Evolutionary conservation across 2,888 invertebrate species (phyloP).

Genomic region (Esperia sulphurella): DNA sequence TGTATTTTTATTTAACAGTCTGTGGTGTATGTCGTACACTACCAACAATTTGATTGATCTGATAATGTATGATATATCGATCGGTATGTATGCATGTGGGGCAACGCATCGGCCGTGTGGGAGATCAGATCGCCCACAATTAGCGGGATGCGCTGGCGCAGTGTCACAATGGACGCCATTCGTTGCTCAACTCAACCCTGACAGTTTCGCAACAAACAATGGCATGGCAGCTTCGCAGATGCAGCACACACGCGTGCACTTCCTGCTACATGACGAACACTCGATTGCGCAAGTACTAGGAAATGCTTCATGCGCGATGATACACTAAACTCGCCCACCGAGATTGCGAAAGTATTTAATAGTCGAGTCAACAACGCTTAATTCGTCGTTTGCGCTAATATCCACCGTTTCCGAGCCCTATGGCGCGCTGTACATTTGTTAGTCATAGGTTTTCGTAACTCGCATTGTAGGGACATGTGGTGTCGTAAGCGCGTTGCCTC

Average conservation of each 20-base stretch:
- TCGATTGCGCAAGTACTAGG: conserved; percentile 62
- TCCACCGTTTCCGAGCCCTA: conserved; percentile 48
- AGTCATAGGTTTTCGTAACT: conserved; percentile 76
- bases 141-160: conserved; percentile 64
- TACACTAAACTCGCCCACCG: conserved; percentile 46
- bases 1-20: background rate
- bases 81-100: conserved; percentile 10
- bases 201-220: conserved; percentile 75
- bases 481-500: conserved; percentile 64
- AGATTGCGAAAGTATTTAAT: conserved; percentile 57
- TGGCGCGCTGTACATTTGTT: conserved; percentile 40
- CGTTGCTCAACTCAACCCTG: conserved; percentile 77
- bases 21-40: background rate
- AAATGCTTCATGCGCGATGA: conserved; percentile 49
- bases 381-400: conserved; percentile 37
- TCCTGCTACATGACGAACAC: conserved; percentile 65
- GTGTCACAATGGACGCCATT: conserved; percentile 65
- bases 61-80: background rate
- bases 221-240: conserved; percentile 70
- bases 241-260: conserved; percentile 75
- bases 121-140: conserved; percentile 70
- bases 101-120: conserved; percentile 31
- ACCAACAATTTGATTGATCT: background rate
- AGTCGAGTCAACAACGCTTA: conserved; percentile 43
- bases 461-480: conserved; percentile 72